phyloP scores from a whole-genome alignment of 2,888 invertebrate genomes.

The Euphydryas editha region DNA sequence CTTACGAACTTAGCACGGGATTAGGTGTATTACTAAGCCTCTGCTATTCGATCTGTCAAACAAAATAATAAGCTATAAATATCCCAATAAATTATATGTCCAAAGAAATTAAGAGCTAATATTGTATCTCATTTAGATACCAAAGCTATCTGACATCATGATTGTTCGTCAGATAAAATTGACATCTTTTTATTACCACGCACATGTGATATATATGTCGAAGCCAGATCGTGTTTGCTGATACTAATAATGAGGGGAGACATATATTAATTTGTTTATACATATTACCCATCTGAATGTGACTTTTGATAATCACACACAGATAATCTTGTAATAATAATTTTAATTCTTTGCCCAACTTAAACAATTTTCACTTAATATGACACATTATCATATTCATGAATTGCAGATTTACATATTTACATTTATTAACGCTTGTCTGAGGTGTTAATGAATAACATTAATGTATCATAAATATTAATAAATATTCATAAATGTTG shows the following conservation, averaged over 20 bases:
- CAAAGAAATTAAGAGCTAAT: not conserved
- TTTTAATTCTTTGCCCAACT: not conserved
- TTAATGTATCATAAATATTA: too few species aligned
- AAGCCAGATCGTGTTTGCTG: slow-evolving; percentile 30
- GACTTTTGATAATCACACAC: not conserved
- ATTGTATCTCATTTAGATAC: slow-evolving; percentile 6
- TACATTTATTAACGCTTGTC: too few species aligned
- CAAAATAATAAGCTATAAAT: not conserved
- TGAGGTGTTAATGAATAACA: too few species aligned
- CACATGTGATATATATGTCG: slow-evolving; percentile 8
- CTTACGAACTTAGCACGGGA: too few species aligned
- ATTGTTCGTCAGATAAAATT: slow-evolving; percentile 23
- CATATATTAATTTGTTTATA: slow-evolving; percentile 26
- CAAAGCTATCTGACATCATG: slow-evolving; percentile 3
- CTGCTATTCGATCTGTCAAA: not conserved
- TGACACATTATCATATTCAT: not conserved
- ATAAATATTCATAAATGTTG: too few species aligned
- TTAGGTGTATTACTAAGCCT: too few species aligned
- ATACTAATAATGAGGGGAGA: slow-evolving; percentile 25
- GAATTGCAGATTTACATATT: not conserved
- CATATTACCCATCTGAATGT: slow-evolving; percentile 12
- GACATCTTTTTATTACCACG: slow-evolving; percentile 11
- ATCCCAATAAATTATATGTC: not conserved
- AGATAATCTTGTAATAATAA: not conserved
- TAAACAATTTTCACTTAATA: not conserved